Evolutionary conservation across 2,113 vertebrate species (phyloP), one percentile per base, ranked within the genome.

Genomic region (Salvator merianae): DNA sequence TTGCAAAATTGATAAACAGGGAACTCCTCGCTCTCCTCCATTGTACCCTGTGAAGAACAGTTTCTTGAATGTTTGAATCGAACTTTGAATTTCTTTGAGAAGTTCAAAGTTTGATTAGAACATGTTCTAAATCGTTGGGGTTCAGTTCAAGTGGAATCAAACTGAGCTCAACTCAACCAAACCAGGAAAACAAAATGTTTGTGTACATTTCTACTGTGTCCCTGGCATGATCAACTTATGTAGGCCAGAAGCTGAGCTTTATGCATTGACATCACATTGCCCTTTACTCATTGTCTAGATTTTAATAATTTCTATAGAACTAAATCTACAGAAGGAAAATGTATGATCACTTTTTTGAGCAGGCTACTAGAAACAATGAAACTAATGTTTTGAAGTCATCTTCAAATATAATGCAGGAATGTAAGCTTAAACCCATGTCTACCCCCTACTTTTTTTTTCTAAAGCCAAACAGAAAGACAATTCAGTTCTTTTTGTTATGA

Each of bases 401-500:
- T n/a, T 9, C 34, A 77, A 38, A 68, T 76, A n/a, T 32, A 82
- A 78, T 40, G 59, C 18, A 40, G 7, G 4, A 47, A 22, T 13
- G 43, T 65, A 69, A 84, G 28, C 75, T 85, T 81, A 86, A 77
- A 12, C 32, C 43, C 26, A 63, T 65, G 50, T 78, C 73, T 4
- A 71, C 73, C 71, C 74, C 88, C 13, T 63, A 38, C 13, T 62
- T 38, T 81, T 73, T 83, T 91, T 36, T 78, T 20, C 55, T 59
- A 20, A 92, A 91, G 77, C 22, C 2, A 34, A 26, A 85, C 83
- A 90, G 84, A 81, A 66, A 83, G 86, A 69, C 83, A 87, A 75
- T 79, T 82, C 76, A 40, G 30, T 84, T 89, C 87, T 88, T 93
- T 90, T 81, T 55, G 76, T 90, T 93, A 79, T 90, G 87, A 86